A percentile compares a stretch with the other conserved stretches of the same genome.
These are phyloP conservation scores for Chaetodon trifascialis DNA, from an alignment of 2,113 vertebrate genomes.

Conservation along the genomic window DNA sequence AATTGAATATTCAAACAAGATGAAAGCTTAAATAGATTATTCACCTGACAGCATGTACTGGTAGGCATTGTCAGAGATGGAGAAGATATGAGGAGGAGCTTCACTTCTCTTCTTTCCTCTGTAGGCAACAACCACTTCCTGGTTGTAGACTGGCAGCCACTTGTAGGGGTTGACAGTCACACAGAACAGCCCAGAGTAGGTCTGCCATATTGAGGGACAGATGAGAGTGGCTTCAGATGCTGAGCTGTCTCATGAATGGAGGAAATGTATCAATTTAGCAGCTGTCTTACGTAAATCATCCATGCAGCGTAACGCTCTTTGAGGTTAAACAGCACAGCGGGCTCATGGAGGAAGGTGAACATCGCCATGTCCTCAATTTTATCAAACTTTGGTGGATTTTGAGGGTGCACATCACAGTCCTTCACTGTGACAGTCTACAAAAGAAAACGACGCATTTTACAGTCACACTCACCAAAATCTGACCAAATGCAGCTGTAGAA, in stretches of 20 bases:
- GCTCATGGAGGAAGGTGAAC: conserved; percentile 93
- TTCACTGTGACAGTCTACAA: conserved; percentile 86
- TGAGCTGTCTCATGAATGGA: too few species aligned
- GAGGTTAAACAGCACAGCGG: conserved; percentile 91
- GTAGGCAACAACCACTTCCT: too few species aligned
- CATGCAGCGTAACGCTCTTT: conserved; percentile 94
- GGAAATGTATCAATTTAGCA: too few species aligned
- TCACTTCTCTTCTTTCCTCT: too few species aligned
- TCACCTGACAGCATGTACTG: conserved; percentile 46
- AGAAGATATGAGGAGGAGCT: too few species aligned
- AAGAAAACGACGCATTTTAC: not conserved
- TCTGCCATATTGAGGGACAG: conserved; percentile 39
- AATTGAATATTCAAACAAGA: not conserved
- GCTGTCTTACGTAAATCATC: conserved; percentile 89
- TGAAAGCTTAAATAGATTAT: not conserved
- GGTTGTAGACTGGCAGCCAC: too few species aligned
- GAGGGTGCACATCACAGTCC: conserved; percentile 86
- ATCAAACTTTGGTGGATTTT: conserved; percentile 93
- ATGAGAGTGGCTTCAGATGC: too few species aligned
- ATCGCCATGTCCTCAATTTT: conserved; percentile 95
- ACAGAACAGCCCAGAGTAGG: conserved; percentile 87
- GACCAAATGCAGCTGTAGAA: not conserved
- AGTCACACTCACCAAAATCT: not conserved
- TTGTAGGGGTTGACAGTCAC: conserved; percentile 82
- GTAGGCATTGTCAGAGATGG: too few species aligned